phyloP scores from a whole-genome alignment of 2,113 vertebrate genomes.

The Columbina picui region DNA sequence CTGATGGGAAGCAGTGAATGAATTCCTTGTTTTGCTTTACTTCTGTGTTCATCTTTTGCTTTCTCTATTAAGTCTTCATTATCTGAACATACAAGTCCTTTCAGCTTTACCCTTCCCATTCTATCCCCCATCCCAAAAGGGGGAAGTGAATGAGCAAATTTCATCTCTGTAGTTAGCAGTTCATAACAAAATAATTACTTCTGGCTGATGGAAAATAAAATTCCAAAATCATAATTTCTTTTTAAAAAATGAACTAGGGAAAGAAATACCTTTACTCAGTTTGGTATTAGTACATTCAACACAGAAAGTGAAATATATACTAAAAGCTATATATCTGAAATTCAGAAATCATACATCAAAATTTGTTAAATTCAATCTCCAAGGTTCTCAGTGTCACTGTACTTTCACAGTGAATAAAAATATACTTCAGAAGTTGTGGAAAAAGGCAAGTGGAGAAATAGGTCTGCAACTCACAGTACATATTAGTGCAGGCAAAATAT shows the following conservation, averaged over 20 bases:
- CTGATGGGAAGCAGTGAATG: accelerated
- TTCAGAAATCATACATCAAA: not conserved
- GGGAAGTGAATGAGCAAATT: not conserved
- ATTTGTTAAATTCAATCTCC: not conserved
- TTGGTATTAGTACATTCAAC: not conserved
- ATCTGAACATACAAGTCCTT: accelerated
- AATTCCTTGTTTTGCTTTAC: not conserved
- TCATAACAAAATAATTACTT: not conserved
- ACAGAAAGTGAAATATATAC: not conserved
- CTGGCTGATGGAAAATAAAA: not conserved
- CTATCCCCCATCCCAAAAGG: not conserved
- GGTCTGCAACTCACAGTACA: not conserved
- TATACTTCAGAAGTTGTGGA: not conserved
- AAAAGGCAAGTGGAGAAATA: not conserved
- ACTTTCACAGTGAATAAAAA: not conserved
- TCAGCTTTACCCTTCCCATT: not conserved
- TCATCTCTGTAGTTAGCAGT: not conserved
- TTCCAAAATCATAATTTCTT: not conserved
- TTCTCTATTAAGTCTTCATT: not conserved
- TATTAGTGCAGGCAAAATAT: not conserved
- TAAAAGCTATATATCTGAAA: not conserved
- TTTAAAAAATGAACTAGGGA: not conserved
- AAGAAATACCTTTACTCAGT: not conserved
- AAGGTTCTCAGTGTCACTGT: not conserved
- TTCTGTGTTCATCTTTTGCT: not conserved